Conservation (phyloP, 2,113 vertebrate species). For the Macrotus californicus region DNA sequence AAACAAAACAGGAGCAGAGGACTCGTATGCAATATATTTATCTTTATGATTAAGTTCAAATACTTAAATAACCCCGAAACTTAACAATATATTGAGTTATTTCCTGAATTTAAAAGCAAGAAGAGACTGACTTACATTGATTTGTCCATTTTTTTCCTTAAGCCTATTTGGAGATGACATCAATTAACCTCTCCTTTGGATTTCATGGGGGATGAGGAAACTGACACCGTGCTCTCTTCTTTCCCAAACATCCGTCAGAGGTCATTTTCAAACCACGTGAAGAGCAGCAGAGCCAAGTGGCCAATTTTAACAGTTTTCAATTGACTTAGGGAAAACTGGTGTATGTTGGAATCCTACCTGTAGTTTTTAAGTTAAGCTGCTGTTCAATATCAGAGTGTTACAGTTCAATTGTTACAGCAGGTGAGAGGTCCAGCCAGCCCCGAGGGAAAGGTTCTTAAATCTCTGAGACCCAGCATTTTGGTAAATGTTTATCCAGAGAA, state of each 20-base stretch:
- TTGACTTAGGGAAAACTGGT: not conserved
- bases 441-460: not conserved
- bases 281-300: not conserved
- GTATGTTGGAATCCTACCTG: not conserved
- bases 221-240: not conserved
- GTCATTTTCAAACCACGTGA: not conserved
- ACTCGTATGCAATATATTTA: not conserved
- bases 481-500: not conserved
- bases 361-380: not conserved
- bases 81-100: not conserved
- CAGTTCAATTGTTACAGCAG: not conserved
- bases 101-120: not conserved
- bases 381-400: not conserved
- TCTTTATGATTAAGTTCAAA: not conserved
- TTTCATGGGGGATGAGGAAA: not conserved
- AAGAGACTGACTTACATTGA: not conserved
- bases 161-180: not conserved
- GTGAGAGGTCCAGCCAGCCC: not conserved
- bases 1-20: not conserved
- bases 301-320: not conserved
- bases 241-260: not conserved
- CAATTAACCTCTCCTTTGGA: not conserved
- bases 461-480: not conserved
- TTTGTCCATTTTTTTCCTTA: not conserved
- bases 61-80: not conserved